These are phyloP conservation scores for Paramisgurnus dabryanus DNA, from an alignment of 2,113 vertebrate species.

Conservation along the genomic window DNA sequence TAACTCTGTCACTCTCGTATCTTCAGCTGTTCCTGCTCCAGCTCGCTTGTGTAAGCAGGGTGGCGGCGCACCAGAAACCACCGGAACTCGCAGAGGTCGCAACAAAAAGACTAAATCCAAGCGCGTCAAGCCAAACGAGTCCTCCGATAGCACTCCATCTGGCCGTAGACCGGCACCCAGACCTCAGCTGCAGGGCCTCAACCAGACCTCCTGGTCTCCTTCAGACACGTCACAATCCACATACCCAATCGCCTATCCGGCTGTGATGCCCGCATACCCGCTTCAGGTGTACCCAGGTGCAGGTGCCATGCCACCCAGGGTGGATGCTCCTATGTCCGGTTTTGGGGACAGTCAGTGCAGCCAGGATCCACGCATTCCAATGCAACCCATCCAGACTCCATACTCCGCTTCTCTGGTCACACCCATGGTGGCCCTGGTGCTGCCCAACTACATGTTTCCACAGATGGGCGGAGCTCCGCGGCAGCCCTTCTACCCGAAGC, in stretches of 20 bases:
- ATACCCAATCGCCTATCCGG: conserved; percentile 78
- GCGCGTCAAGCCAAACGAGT: conserved; percentile 79
- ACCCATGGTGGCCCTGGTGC: conserved; percentile 82
- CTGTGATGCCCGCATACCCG: conserved; percentile 80
- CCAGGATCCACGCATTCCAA: conserved; percentile 64
- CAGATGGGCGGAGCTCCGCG: conserved; percentile 64
- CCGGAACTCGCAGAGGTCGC: conserved; percentile 65
- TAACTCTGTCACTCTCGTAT: background rate
- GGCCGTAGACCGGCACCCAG: conserved; percentile 66
- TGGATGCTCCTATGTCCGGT: conserved; percentile 61
- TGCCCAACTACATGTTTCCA: conserved; percentile 83
- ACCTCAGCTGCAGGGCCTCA: conserved; percentile 74
- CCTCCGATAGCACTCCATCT: conserved; percentile 82
- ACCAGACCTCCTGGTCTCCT: conserved; percentile 82
- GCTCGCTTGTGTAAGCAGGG: conserved; percentile 56
- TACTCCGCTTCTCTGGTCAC: conserved; percentile 77
- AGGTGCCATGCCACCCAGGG: conserved; percentile 39
- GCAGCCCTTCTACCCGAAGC: conserved; percentile 68
- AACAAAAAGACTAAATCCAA: conserved; percentile 85
- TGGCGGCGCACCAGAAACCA: background rate
- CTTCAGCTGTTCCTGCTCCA: conserved; percentile 52
- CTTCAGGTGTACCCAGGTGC: conserved; percentile 81
- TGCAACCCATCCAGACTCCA: conserved; percentile 68
- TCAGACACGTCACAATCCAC: conserved; percentile 84
- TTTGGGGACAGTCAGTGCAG: conserved; percentile 67